phyloP scores from a whole-genome alignment of 2,888 invertebrate species.

The Drosophila nigricruria region DNA sequence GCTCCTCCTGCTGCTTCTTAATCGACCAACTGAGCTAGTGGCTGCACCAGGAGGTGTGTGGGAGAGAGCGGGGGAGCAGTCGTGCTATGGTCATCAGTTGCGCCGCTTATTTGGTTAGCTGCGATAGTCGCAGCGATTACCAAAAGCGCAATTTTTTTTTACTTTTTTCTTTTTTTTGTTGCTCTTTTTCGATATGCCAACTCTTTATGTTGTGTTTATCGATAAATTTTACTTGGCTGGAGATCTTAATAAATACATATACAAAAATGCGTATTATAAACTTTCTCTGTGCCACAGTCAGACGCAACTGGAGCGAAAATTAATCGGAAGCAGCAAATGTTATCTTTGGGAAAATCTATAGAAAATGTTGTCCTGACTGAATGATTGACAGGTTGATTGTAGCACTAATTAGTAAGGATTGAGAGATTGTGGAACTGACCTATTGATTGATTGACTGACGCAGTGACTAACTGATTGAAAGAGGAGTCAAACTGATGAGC shows the following conservation, averaged over 20 bases:
- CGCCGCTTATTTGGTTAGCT: constrained; percentile 39
- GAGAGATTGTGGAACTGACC: background rate
- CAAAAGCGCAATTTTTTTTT: constrained; percentile 35
- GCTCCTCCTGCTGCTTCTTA: constrained; percentile 27
- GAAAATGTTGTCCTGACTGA: background rate
- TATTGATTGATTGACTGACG: background rate
- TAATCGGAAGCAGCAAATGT: background rate
- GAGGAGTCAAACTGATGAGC: too few relatives aligned
- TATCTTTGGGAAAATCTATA: background rate
- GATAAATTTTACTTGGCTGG: constrained; percentile 21
- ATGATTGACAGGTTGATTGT: background rate
- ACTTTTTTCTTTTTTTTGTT: background rate
- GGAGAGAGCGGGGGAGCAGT: background rate
- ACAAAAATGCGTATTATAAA: constrained; percentile 13
- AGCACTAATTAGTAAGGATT: background rate
- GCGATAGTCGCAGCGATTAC: constrained; percentile 53
- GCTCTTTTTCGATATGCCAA: constrained; percentile 18
- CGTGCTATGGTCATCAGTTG: constrained; percentile 10
- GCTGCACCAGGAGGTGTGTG: background rate
- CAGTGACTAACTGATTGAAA: background rate
- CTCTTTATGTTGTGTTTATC: constrained; percentile 34
- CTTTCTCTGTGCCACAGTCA: constrained; percentile 38
- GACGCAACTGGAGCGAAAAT: constrained; percentile 7
- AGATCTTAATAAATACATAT: constrained; percentile 4
- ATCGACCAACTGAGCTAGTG: constrained; percentile 27